These are phyloP conservation scores for Zygaena filipendulae DNA, from an alignment of 2,888 invertebrate genomes.

Conservation along the genomic window DNA sequence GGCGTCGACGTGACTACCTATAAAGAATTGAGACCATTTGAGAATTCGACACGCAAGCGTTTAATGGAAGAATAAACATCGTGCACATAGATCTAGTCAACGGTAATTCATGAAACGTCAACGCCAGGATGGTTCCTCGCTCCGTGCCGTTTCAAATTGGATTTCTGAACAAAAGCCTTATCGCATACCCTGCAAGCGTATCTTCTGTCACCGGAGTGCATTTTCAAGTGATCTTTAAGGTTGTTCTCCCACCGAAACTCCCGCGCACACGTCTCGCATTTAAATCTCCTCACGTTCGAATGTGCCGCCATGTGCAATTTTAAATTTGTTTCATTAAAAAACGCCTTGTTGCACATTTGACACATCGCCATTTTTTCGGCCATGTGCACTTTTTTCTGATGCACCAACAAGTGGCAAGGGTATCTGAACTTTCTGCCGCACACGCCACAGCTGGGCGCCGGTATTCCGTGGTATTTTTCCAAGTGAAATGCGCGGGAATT, in stretches of 20 bases:
- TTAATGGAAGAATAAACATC: no score
- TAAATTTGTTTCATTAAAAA: constrained; percentile 30
- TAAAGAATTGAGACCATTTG: no score
- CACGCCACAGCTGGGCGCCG: constrained; percentile 33
- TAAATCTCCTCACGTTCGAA: constrained; percentile 23
- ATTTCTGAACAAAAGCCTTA: constrained; percentile 43
- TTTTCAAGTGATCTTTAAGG: constrained; percentile 18
- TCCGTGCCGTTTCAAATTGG: constrained; percentile 40
- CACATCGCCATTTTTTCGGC: constrained; percentile 42
- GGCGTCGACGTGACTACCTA: no score
- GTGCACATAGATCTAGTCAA: no score
- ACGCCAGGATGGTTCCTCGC: constrained; percentile 30
- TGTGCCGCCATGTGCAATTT: constrained; percentile 23
- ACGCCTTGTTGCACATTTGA: constrained; percentile 52
- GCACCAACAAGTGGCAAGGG: constrained; percentile 28
- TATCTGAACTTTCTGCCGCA: constrained; percentile 37
- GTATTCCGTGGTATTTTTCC: constrained; percentile 33
- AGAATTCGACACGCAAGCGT: no score
- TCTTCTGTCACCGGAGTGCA: constrained; percentile 36
- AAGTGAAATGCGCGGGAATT: constrained; percentile 31
- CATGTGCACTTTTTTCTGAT: constrained; percentile 38
- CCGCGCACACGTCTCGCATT: constrained; percentile 22
- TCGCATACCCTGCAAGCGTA: constrained; percentile 42
- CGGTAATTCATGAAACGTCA: constrained; percentile 8
- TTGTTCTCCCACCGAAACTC: constrained; percentile 24